A percentile compares a stretch with the other conserved stretches of the same genome.
These are phyloP conservation scores for Lagocephalus sceleratus DNA, from an alignment of 2,797 vertebrate genomes.

Conservation along the genomic window DNA sequence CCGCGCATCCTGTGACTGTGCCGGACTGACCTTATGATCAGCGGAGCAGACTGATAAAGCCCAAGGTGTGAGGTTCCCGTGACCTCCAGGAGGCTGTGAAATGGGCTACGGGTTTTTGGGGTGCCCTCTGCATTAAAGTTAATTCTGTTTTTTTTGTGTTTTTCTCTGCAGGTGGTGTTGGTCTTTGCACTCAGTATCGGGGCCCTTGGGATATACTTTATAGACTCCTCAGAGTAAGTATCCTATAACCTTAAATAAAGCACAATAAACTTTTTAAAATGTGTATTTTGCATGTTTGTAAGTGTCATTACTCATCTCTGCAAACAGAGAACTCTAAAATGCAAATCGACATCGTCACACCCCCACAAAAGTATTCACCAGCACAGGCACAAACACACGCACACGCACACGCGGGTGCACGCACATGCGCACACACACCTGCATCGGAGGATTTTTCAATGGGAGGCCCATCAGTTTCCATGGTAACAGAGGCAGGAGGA, in stretches of 20 bases:
- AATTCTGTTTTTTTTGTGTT: conserved; percentile 28
- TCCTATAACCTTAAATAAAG: conserved; percentile 11
- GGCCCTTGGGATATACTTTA: conserved; percentile 99
- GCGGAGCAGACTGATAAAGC: conserved; percentile 12
- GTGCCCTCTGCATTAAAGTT: conserved; percentile 13
- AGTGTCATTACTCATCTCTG: conserved; percentile 31
- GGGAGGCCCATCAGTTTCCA: conserved; percentile 75
- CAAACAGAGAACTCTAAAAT: conserved; percentile 34
- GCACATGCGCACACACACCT: conserved; percentile 28
- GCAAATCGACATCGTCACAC: conserved; percentile 47
- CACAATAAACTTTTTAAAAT: conserved; percentile 1
- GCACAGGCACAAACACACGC: conserved; percentile 7
- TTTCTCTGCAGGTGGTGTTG: conserved; percentile 90
- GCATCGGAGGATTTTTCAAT: conserved; percentile 72
- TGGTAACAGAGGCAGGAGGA: conserved; percentile 70
- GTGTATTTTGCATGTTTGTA: conserved; percentile 12
- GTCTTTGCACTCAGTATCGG: conserved; percentile 99
- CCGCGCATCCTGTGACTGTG: conserved; percentile 4
- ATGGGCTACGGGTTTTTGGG: not conserved
- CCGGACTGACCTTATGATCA: conserved; percentile 8
- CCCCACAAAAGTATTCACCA: conserved; percentile 34
- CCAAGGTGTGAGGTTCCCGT: conserved; percentile 34
- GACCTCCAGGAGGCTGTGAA: conserved; percentile 20
- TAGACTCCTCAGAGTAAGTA: conserved; percentile 99
- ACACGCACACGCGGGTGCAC: conserved; percentile 12